These are phyloP conservation scores for Calephelis virginiensis DNA, from an alignment of 1,140 invertebrate genomes.

Conservation along the genomic window DNA sequence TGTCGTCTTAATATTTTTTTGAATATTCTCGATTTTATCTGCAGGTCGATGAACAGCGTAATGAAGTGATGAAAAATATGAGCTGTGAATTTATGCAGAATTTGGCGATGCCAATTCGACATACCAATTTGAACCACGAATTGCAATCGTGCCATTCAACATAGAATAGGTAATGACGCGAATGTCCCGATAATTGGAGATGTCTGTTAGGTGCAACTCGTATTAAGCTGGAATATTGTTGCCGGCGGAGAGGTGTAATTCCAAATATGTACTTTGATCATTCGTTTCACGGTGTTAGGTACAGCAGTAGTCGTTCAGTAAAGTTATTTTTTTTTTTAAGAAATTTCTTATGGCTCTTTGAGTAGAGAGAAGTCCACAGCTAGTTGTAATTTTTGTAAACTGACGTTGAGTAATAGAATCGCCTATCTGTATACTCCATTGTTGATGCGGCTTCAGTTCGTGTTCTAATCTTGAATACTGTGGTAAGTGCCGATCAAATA, in stretches of 20 bases:
- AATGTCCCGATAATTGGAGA: constrained; percentile 62
- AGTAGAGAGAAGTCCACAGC: no score
- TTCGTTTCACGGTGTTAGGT: not conserved
- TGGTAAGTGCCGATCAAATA: no score
- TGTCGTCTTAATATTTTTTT: no score
- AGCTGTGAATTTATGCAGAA: not conserved
- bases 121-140: constrained; percentile 20
- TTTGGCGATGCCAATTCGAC: constrained; percentile 20
- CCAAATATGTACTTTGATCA: constrained; percentile 32
- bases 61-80: not conserved
- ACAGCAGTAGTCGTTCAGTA: not conserved
- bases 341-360: no score
- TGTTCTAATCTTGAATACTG: no score
- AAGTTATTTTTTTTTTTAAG: not conserved
- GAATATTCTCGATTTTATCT: no score
- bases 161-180: constrained; percentile 39
- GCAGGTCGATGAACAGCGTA: no score
- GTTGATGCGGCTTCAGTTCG: no score
- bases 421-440: no score
- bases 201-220: constrained; percentile 55
- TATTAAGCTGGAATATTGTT: constrained; percentile 52
- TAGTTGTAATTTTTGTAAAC: no score
- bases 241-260: constrained; percentile 40
- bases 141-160: constrained; percentile 18
- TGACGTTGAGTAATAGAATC: no score